Evolutionary conservation across 2,888 invertebrate species (phyloP), one percentile per base, ranked within the genome.

Genomic region (Hirtodrosophila alboralis): DNA sequence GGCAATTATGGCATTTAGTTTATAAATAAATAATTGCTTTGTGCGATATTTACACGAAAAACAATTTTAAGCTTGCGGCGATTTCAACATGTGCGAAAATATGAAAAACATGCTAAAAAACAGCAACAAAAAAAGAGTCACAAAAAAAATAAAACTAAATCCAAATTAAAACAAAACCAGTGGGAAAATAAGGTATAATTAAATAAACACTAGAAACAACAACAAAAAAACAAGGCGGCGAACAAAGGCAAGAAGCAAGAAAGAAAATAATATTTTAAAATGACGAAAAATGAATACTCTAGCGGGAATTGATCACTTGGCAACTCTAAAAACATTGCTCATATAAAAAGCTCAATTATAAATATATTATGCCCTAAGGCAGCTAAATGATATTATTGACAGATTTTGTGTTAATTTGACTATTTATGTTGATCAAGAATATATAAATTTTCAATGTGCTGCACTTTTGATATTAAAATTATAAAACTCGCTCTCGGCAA

Each of bases 121-220:
- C 28, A 13, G 59, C 23, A 12, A 23, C 30, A 51, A 21, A 3
- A 16, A n/a, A 47, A 57, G 37, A 37, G 41, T 51, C 30, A 31
- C 33, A 57, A 31, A 53, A 45, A n/a, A n/a, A n/a, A n/a, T n/a
- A n/a, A 57, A 51, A 31, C 31, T 44, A 61, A 75, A 78, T 64
- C 43, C 54, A 53, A 69, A 65, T 71, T 69, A 69, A 64, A 69
- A 56, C 30, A 60, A 56, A 68, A 56, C 37, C 56, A 57, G 58
- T 52, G 73, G 36, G 73, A 68, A 59, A 61, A 84, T 51, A 64
- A 56, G 60, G 28, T 59, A 75, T 71, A 74, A 81, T 78, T 80
- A 74, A 77, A 81, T 57, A 58, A 65, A 61, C 63, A 57, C 43
- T 41, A 68, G 28, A 33, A 66, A 38, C 28, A 41, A 54, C 33